phyloP scores from a whole-genome alignment of 2,113 vertebrate species.

The Sceloporus undulatus region DNA sequence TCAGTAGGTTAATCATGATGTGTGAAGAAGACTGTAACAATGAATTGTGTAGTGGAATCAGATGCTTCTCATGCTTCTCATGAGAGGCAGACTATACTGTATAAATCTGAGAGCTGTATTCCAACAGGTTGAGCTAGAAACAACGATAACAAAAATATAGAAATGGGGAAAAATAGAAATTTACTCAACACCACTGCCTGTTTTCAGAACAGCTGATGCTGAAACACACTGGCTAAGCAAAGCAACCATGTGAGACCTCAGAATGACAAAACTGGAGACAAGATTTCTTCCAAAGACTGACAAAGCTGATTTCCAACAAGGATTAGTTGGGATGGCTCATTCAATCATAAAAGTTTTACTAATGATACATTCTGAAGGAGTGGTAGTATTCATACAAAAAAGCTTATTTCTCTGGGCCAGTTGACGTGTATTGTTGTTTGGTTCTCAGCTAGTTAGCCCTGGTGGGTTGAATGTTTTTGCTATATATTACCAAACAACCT shows the following conservation, averaged over 20 bases:
- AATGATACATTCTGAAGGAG: background rate
- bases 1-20: background rate
- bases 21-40: background rate
- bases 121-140: background rate
- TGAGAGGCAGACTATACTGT: background rate
- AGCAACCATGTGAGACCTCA: too few relatives aligned
- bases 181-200: background rate
- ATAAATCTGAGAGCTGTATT: background rate
- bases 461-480: background rate
- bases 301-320: background rate
- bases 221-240: background rate
- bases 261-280: background rate
- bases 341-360: background rate
- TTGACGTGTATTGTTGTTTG: background rate
- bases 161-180: background rate
- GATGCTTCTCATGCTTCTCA: background rate
- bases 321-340: background rate
- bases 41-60: background rate
- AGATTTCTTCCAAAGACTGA: background rate
- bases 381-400: background rate
- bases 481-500: background rate
- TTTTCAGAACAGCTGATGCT: background rate
- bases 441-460: background rate
- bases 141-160: background rate
- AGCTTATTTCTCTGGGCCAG: background rate